These are phyloP conservation scores for Chloroceryle inda DNA, from an alignment of 2,797 vertebrate species.

Conservation along the genomic window DNA sequence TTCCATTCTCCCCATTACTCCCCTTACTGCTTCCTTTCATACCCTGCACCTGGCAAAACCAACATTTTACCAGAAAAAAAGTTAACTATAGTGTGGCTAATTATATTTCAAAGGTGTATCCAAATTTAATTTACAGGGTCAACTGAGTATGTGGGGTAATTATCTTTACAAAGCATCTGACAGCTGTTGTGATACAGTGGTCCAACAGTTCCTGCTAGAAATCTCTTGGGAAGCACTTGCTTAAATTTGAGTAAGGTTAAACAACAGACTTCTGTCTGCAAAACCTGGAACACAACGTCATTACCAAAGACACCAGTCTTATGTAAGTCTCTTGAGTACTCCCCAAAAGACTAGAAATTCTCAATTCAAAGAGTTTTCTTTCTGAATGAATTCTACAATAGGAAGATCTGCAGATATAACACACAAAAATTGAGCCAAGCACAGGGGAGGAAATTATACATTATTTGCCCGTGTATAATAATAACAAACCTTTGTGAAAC, in stretches of 20 bases:
- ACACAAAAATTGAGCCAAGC: neutral
- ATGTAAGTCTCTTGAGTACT: neutral
- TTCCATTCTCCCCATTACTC: neutral
- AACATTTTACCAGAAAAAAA: neutral
- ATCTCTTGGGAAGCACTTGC: neutral
- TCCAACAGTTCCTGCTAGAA: slow-evolving; percentile 9
- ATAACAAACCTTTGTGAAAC: neutral
- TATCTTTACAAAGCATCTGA: slow-evolving; percentile 30
- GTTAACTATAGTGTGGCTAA: neutral
- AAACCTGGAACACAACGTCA: neutral
- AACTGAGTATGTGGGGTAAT: neutral
- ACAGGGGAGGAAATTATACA: neutral
- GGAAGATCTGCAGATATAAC: neutral
- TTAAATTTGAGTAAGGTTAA: slow-evolving; percentile 11
- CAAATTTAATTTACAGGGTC: slow-evolving; percentile 15
- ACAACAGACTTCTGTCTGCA: neutral
- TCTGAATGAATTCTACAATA: neutral
- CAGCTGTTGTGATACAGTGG: neutral
- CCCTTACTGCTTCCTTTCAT: neutral
- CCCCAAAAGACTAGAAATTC: neutral
- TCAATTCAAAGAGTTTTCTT: neutral
- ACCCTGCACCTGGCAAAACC: neutral
- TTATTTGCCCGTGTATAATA: neutral
- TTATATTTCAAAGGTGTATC: slow-evolving; percentile 35
- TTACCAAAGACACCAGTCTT: neutral